Conservation (phyloP, 2,888 invertebrate species). For the Hydrotaea diabolus region DNA sequence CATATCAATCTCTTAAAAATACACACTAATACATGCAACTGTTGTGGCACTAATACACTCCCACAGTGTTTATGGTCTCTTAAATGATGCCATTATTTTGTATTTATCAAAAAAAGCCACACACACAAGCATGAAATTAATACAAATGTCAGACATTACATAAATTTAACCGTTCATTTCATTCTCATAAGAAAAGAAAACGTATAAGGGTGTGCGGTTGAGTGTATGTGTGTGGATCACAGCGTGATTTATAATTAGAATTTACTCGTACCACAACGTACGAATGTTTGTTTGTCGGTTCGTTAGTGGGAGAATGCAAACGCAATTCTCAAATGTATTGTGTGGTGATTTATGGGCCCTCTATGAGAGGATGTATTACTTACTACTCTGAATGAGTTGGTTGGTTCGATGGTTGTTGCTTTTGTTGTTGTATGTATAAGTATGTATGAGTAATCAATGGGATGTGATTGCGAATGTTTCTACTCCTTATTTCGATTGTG, state of each 20-base stretch:
- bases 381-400: too few relatives aligned
- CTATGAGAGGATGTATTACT: too few relatives aligned
- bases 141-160: slow-evolving; percentile 45
- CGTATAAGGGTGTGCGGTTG: too few relatives aligned
- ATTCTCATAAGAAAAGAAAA: background rate
- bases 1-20: background rate
- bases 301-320: background rate
- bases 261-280: background rate
- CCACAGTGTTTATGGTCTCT: slow-evolving; percentile 7
- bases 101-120: background rate
- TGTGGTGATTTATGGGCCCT: background rate
- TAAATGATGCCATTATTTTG: slow-evolving; percentile 28
- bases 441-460: too few relatives aligned
- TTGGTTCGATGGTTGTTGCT: too few relatives aligned
- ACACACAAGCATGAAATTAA: slow-evolving; percentile 34
- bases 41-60: slow-evolving; percentile 30
- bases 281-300: background rate
- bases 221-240: background rate
- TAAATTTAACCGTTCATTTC: slow-evolving; percentile 12
- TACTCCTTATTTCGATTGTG: too few relatives aligned
- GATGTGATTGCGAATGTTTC: too few relatives aligned
- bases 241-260: slow-evolving; percentile 36
- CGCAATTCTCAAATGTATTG: background rate
- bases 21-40: background rate
- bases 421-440: background rate